Evolutionary conservation across 23 tunicate genomes (phyloP).

Genomic region (Corella eumyota): DNA sequence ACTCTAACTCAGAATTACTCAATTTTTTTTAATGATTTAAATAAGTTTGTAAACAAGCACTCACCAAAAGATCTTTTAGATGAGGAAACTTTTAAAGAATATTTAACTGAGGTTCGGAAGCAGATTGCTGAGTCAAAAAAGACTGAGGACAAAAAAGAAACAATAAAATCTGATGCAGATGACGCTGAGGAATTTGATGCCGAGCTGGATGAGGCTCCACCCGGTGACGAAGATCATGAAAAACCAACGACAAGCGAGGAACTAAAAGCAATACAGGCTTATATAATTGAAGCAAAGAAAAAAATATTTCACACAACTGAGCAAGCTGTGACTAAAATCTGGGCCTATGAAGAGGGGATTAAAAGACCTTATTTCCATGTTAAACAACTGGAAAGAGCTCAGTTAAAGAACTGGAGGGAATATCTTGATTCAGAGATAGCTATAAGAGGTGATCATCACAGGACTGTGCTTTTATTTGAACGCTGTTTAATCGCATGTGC

Average conservation of each 20-base stretch:
- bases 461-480: conserved; percentile 58
- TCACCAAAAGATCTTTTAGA: conserved; percentile 42
- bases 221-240: conserved; percentile 58
- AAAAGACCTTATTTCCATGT: conserved; percentile 90
- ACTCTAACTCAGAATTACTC: conserved; percentile 77
- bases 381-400: conserved; percentile 83
- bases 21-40: conserved; percentile 52
- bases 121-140: conserved; percentile 12
- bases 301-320: conserved; percentile 60
- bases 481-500: conserved; percentile 93
- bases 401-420: conserved; percentile 88
- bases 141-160: conserved; percentile 5
- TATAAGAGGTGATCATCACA: conserved; percentile 23
- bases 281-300: conserved; percentile 45
- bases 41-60: conserved; percentile 60
- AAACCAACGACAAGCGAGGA: conserved; percentile 81
- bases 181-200: conserved; percentile 14
- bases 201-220: conserved; percentile 69
- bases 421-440: conserved; percentile 67
- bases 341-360: conserved; percentile 91
- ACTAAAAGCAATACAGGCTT: conserved; percentile 27
- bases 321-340: conserved; percentile 67
- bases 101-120: conserved; percentile 28
- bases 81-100: conserved; percentile 29
- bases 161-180: conserved; percentile 3